Base-by-base conservation (phyloP, 2,113 vertebrate species). In the Syngnathus scovelli region DNA sequence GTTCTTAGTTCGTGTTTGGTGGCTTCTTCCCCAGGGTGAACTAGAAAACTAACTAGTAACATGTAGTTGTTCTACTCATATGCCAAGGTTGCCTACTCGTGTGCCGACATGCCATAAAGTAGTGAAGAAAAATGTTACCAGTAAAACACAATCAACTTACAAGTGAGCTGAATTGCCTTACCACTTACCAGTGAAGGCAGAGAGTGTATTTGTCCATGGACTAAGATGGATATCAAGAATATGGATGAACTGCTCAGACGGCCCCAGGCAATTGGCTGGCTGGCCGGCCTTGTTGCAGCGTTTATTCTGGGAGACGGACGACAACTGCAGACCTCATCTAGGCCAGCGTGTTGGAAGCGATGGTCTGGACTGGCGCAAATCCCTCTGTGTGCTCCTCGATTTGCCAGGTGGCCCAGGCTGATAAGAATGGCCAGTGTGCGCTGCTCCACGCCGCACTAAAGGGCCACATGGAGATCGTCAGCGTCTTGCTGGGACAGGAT, bases 391-490 rank as follows among this genome's bases (percentile, higher is more conserved):
- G 4, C 49, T 70, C 73, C 75, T 76, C 61, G 77, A 49, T 79
- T 52, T 72, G 61, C 65, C 87, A 99, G 97, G 92, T 94, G 77
- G 93, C 95, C 76, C 91, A 85, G 6, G 78, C 93, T 60, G 97
- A 99, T 90, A 98, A 97, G 91, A 98, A 91, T 23, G 93, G 95
- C 70, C 97, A 99, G 78, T 98, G 96, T 46, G 91, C 96, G 0
- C 82, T 96, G 71, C 93, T 99, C 33, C 97, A 99, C 4, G 93
- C 95, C 0, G 96, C 92, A 0, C 84, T 98, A 71, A 89, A 94
- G 70, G 97, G 97, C 60, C 95, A 97, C 23, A 72, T 85, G 0
- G 92, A 94, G 11, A 90, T 99, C 78, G 91, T 98, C 18, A 83
- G 84, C 70, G 91, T 87, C 83, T 72, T 99, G 70, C 90, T 98